phyloP scores from a whole-genome alignment of 2,888 invertebrate species.

The Agriotes lineatus region DNA sequence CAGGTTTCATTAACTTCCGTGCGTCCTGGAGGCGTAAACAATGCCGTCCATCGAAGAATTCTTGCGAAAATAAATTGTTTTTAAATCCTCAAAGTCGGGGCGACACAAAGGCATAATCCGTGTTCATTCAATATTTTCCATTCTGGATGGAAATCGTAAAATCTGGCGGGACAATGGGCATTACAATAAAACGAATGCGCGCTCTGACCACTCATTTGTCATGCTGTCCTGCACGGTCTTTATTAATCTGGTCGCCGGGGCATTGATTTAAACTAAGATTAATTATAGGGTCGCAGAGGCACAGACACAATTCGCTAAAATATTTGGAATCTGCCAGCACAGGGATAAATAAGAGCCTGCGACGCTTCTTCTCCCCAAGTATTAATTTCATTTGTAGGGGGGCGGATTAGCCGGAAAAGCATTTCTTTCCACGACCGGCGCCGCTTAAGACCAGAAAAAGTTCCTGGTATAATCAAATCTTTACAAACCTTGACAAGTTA shows the following conservation, averaged over 20 bases:
- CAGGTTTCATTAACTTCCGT: background rate
- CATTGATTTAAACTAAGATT: slow-evolving; percentile 46
- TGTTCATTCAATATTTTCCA: slow-evolving; percentile 34
- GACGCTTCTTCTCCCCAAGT: background rate
- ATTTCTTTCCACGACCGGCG: background rate
- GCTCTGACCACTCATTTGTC: slow-evolving; percentile 45
- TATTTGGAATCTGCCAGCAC: slow-evolving; percentile 11
- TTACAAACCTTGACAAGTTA: background rate
- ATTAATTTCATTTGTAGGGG: slow-evolving; percentile 4
- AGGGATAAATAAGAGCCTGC: slow-evolving; percentile 15
- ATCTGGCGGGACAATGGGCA: slow-evolving; percentile 32
- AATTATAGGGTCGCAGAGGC: slow-evolving; percentile 35
- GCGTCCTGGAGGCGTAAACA: background rate
- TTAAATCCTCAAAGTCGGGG: slow-evolving; percentile 4
- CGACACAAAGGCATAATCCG: slow-evolving; percentile 19
- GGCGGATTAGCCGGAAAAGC: background rate
- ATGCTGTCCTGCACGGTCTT: slow-evolving; percentile 44
- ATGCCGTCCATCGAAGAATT: background rate
- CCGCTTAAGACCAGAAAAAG: background rate
- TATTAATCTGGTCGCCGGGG: slow-evolving; percentile 41
- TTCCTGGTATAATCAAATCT: background rate
- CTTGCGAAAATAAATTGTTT: slow-evolving; percentile 14
- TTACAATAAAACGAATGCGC: slow-evolving; percentile 41
- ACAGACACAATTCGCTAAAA: slow-evolving; percentile 18
- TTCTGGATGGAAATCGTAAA: slow-evolving; percentile 35